Conservation (phyloP, 2,797 vertebrate genomes). For the Melanotaenia pygmaea region DNA sequence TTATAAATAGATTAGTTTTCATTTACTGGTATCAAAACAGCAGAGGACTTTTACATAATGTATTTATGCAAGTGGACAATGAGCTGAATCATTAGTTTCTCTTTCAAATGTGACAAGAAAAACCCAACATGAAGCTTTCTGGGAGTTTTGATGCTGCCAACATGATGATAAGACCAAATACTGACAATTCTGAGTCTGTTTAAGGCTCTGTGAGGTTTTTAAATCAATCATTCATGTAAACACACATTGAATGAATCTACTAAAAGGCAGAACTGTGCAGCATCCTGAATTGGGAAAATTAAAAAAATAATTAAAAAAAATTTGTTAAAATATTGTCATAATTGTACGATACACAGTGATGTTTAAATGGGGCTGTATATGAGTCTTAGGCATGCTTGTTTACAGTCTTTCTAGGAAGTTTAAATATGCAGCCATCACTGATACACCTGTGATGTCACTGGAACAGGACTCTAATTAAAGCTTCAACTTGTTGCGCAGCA, state of each 20-base stretch:
- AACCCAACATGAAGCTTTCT: not conserved
- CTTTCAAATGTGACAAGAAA: not conserved
- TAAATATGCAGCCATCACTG: not conserved
- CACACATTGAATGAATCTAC: not conserved
- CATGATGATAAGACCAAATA: not conserved
- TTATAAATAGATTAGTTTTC: conserved; percentile 51
- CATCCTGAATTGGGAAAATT: not conserved
- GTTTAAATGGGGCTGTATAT: not conserved
- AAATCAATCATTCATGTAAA: not conserved
- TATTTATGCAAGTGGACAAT: not conserved
- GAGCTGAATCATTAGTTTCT: not conserved
- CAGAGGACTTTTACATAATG: not conserved
- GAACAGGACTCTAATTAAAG: not conserved
- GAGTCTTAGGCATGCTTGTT: not conserved
- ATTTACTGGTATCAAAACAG: conserved; percentile 31
- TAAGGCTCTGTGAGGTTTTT: not conserved
- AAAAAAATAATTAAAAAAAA: not conserved
- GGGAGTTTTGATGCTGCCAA: not conserved
- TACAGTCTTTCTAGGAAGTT: not conserved
- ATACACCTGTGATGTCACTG: too few species aligned
- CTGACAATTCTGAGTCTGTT: not conserved
- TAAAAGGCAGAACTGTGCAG: conserved; percentile 1
- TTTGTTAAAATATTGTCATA: not conserved
- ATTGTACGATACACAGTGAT: not conserved
- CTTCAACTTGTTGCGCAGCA: not conserved